Percentiles rank a stretch among this genome's conserved stretches.
phyloP scores from a whole-genome alignment of 2,797 vertebrate species.

The Lacerta bilineata region DNA sequence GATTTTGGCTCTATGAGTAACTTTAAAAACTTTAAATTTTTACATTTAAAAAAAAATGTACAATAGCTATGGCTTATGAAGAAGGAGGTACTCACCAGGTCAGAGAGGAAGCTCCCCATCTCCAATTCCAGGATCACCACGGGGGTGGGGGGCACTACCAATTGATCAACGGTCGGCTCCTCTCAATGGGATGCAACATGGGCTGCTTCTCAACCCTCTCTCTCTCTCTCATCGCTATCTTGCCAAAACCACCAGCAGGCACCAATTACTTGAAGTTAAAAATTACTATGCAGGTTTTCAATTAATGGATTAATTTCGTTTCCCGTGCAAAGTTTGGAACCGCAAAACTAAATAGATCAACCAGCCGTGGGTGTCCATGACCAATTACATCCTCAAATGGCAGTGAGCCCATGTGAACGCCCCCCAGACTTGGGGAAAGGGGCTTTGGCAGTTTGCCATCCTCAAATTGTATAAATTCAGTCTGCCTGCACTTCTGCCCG shows the following conservation, averaged over 20 bases:
- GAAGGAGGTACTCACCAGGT: constrained; percentile 65
- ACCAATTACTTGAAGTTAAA: constrained; percentile 68
- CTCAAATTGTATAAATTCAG: background rate
- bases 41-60: background rate
- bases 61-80: background rate
- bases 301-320: constrained; percentile 59
- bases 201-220: background rate
- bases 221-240: background rate
- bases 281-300: constrained; percentile 66
- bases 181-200: constrained; percentile 21
- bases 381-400: background rate
- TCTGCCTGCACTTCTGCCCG: background rate
- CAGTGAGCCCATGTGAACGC: background rate
- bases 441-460: background rate
- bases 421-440: background rate
- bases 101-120: constrained; percentile 66
- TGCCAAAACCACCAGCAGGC: constrained; percentile 13
- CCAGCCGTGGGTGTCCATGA: background rate
- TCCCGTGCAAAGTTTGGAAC: constrained; percentile 67
- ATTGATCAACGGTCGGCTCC: background rate
- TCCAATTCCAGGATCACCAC: background rate
- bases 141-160: background rate
- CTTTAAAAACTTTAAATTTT: no score
- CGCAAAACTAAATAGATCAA: constrained; percentile 73
- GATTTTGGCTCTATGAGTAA: background rate